Percentiles rank a stretch among this genome's conserved stretches.
Evolutionary conservation across 2,888 invertebrate genomes (phyloP).

Genomic region (Erpobdella octoculata): DNA sequence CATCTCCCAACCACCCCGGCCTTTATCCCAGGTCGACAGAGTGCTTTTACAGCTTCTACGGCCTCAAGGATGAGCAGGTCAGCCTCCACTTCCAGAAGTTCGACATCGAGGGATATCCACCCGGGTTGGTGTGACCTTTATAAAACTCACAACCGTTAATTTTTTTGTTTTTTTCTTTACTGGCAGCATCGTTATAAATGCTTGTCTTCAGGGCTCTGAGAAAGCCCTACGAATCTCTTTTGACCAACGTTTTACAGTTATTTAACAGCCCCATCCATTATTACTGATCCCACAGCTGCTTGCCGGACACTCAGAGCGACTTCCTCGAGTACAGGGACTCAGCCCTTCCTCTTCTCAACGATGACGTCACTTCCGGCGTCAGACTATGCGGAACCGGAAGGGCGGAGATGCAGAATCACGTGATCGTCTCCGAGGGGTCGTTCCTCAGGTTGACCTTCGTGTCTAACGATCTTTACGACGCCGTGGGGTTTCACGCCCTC

Average conservation of each 20-base stretch:
- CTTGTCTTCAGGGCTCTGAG: background rate
- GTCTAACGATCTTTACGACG: conserved; percentile 9
- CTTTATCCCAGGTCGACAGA: conserved; percentile 71
- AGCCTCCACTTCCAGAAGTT: conserved; percentile 78
- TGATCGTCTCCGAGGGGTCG: conserved; percentile 3
- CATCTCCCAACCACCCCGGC: conserved; percentile 73
- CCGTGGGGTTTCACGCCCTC: background rate
- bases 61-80: conserved; percentile 69
- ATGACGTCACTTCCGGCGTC: background rate
- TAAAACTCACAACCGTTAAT: background rate
- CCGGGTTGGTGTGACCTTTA: conserved; percentile 57
- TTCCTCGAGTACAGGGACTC: conserved; percentile 1
- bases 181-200: background rate
- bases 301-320: conserved; percentile 12
- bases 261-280: too few relatives aligned
- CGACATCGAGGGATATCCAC: conserved; percentile 82
- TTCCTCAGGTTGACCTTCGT: conserved; percentile 11
- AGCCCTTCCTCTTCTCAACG: background rate
- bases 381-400: conserved; percentile 8
- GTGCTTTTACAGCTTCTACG: conserved; percentile 83
- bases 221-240: too few relatives aligned
- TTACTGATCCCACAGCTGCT: background rate
- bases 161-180: background rate
- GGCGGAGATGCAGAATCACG: background rate
- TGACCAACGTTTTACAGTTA: too few relatives aligned